A percentile compares a stretch with the other conserved stretches of the same genome.
These are phyloP conservation scores for Acridotheres tristis DNA, from an alignment of 2,797 vertebrate genomes.

Conservation along the genomic window DNA sequence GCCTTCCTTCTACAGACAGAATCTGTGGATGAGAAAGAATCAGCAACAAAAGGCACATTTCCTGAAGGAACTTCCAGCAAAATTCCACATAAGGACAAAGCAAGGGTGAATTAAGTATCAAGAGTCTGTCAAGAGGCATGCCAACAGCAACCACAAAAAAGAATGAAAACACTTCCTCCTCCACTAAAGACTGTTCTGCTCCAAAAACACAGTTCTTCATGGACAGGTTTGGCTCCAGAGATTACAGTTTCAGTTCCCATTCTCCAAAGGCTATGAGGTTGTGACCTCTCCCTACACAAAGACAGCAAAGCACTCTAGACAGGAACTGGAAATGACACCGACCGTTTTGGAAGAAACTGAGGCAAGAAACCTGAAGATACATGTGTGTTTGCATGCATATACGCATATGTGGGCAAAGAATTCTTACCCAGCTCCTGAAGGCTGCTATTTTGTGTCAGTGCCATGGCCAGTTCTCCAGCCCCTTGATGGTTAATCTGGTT, in stretches of 20 bases:
- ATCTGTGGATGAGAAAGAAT: background rate
- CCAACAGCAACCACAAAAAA: background rate
- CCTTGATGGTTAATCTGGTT: constrained; percentile 95
- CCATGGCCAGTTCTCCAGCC: constrained; percentile 83
- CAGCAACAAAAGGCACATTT: background rate
- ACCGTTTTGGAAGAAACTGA: background rate
- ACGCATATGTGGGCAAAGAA: accelerated
- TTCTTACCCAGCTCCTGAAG: constrained; percentile 87
- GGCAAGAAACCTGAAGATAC: background rate
- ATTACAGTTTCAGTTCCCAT: background rate
- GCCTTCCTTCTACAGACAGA: background rate
- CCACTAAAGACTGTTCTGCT: background rate
- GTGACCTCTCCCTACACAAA: background rate
- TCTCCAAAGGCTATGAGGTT: background rate
- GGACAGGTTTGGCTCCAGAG: background rate
- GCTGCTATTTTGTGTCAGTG: constrained; percentile 80
- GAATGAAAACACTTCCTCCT: background rate
- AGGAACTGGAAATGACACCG: background rate
- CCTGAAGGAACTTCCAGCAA: background rate
- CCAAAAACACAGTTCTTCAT: background rate
- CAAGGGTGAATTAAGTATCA: background rate
- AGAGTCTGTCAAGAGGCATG: background rate
- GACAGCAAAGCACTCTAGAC: background rate
- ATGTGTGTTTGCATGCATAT: accelerated
- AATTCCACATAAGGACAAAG: background rate